phyloP scores from a whole-genome alignment of 2,888 invertebrate species.

The Catocala sponsa region DNA sequence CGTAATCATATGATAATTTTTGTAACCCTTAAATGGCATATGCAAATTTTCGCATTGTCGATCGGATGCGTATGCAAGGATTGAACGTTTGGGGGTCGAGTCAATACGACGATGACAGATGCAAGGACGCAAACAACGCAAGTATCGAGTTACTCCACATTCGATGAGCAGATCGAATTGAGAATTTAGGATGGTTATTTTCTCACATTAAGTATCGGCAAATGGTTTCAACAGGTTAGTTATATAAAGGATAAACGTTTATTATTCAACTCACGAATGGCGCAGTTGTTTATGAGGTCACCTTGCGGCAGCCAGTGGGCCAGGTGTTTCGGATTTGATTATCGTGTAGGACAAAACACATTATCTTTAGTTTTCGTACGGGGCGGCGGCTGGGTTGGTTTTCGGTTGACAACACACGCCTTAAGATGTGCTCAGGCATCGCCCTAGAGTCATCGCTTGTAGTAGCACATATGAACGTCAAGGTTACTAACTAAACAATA shows the following conservation, averaged over 20 bases:
- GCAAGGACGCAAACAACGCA: conserved; percentile 66
- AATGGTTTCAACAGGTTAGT: conserved; percentile 11
- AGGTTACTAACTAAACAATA: too few species aligned
- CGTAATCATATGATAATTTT: conserved; percentile 70
- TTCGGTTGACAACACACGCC: too few species aligned
- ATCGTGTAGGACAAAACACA: too few species aligned
- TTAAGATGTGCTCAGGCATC: too few species aligned
- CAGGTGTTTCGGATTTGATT: too few species aligned
- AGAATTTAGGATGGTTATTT: conserved; percentile 29
- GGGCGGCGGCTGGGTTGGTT: too few species aligned
- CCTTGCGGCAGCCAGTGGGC: too few species aligned
- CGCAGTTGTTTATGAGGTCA: too few species aligned
- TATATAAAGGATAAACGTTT: background rate
- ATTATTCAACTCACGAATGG: too few species aligned
- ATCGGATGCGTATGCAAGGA: conserved; percentile 60
- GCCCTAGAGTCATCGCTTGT: too few species aligned
- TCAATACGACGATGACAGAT: conserved; percentile 85
- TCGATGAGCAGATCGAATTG: conserved; percentile 47
- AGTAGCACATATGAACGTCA: too few species aligned
- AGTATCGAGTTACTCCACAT: conserved; percentile 68
- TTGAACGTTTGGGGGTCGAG: conserved; percentile 67
- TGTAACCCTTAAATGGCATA: conserved; percentile 81
- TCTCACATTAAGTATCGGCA: conserved; percentile 23
- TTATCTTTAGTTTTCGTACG: too few species aligned
- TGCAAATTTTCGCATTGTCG: conserved; percentile 76